Evolutionary conservation across 2,113 vertebrate species (phyloP).

Genomic region (human (Homo sapiens)): DNA sequence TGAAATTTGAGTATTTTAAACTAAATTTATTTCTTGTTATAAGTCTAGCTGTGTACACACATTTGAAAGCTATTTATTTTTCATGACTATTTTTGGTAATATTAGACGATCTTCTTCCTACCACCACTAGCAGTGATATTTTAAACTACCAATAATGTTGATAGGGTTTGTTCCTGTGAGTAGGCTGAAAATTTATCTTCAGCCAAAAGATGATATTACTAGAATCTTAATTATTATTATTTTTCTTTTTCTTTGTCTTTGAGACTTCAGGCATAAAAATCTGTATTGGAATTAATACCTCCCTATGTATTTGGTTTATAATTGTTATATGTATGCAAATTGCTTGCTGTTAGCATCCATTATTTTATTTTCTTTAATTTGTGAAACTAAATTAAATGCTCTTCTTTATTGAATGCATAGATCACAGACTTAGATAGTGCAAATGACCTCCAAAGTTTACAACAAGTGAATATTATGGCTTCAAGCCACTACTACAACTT

Average conservation of each 20-base stretch:
- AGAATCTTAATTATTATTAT: constrained; percentile 54
- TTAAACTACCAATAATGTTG: neutral
- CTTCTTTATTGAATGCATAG: constrained; percentile 44
- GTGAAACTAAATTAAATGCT: constrained; percentile 45
- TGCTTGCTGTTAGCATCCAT: constrained; percentile 44
- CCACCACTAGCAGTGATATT: neutral
- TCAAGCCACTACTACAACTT: neutral
- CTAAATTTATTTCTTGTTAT: neutral
- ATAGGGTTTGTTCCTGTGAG: neutral
- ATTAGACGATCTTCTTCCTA: neutral
- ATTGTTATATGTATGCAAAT: constrained; percentile 65
- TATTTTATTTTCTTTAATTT: constrained; percentile 67
- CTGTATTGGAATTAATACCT: constrained; percentile 49
- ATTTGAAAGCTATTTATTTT: constrained; percentile 53
- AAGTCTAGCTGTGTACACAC: neutral
- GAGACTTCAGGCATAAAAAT: constrained; percentile 24
- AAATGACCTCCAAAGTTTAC: constrained; percentile 31
- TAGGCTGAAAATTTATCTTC: constrained; percentile 22
- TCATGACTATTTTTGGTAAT: constrained; percentile 31
- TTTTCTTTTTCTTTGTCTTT: constrained; percentile 54
- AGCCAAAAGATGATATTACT: neutral
- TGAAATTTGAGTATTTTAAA: neutral
- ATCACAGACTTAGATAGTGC: neutral
- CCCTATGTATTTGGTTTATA: constrained; percentile 59
- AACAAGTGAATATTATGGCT: neutral